Evolutionary conservation across 1,140 invertebrate species (phyloP), one percentile per base, ranked within the genome.

Genomic region (Bombus turneri): DNA sequence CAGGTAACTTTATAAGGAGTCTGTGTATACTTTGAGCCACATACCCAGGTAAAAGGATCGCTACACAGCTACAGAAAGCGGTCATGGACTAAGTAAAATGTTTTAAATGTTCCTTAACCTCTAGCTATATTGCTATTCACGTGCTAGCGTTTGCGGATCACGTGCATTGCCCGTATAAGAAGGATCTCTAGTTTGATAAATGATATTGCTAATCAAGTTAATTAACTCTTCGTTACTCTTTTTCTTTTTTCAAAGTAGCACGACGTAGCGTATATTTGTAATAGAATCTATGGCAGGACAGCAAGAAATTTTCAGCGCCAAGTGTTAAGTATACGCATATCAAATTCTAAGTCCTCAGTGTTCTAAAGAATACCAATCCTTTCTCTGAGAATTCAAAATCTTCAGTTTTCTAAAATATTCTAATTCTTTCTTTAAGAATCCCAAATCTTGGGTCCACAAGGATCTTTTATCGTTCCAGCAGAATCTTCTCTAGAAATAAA

Each of bases 61-160:
- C 34, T 37, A 28, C 47, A 53, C 18, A 53, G 5, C 0, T 18
- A 31, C 39, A 47, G 68, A 84, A 87, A 75, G 22, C 41, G 86
- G 82, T 87, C 86, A 87, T 18, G 85, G 74, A 84, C 85, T 66
- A 15, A 28, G 69, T 64, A 34, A 13, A 62, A 62, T 12, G 18
- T 53, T 53, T 62, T 4, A 53, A 80, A 73, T 78, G 77, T 47
- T 71, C 43, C 57, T 53, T 69, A 83, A 25, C 34, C 68, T 28
- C 37, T 25, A 39, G 62, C 47, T 74, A 86, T 69, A 31, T 53
- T 53, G 47, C 47, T 47, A 53, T 53, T 53, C 85, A 85, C 78
- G 83, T 85, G 83, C 37, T 74, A 57, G n/a, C 34, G n/a, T 68
- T 66, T 15, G 13, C 4, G 8, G 78, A 37, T 85, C 83, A 85